These are phyloP conservation scores for Sphyrna mokarran DNA, from an alignment of 2,113 vertebrate genomes.

Conservation along the genomic window DNA sequence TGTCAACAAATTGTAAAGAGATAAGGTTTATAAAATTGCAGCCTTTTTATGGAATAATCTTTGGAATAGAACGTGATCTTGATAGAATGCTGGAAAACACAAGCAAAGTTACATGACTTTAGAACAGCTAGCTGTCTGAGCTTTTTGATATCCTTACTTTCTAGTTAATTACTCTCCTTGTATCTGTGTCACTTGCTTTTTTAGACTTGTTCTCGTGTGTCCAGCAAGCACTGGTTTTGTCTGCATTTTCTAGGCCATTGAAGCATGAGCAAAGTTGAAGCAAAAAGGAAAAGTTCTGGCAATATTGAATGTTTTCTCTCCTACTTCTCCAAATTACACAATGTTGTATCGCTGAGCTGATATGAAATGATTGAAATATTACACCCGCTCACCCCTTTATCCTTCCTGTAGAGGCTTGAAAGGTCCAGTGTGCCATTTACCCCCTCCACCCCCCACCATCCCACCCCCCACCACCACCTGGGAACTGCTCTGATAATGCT, in stretches of 20 bases:
- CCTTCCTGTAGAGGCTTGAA: not conserved
- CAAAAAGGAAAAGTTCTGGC: not conserved
- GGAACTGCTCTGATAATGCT: not conserved
- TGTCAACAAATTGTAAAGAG: too few relatives aligned
- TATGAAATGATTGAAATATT: not conserved
- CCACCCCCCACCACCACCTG: not conserved
- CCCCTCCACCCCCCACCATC: too few relatives aligned
- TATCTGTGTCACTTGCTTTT: not conserved
- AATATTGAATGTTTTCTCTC: not conserved
- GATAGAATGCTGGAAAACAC: not conserved
- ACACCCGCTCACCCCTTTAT: not conserved
- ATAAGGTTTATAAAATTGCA: not conserved
- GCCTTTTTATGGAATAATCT: not conserved
- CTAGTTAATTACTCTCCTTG: not conserved
- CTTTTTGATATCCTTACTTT: not conserved
- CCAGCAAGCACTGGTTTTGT: too few relatives aligned
- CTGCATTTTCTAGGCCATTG: not conserved
- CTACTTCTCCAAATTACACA: not conserved
- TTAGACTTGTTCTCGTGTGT: not conserved
- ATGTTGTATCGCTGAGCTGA: not conserved
- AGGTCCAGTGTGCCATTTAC: not conserved
- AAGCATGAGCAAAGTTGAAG: not conserved
- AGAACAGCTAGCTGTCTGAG: not conserved
- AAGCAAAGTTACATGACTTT: not conserved
- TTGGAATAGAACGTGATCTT: not conserved